Percentiles rank a stretch among this genome's conserved stretches.
Conservation (phyloP, 2,113 vertebrate species). For the Turnix velox region DNA sequence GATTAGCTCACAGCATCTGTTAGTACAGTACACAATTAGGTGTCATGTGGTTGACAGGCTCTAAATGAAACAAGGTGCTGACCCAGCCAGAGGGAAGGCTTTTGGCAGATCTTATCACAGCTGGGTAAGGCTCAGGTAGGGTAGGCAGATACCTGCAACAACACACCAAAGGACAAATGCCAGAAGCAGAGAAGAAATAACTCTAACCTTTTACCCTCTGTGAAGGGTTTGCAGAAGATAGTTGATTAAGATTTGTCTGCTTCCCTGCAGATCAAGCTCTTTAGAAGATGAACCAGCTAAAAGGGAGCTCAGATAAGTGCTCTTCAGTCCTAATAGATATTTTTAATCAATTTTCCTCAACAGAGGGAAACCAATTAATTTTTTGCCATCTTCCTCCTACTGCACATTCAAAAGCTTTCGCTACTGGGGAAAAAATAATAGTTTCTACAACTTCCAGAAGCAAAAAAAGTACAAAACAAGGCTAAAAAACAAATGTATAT, state of each 20-base stretch:
- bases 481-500: neutral
- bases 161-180: neutral
- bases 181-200: neutral
- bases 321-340: neutral
- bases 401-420: neutral
- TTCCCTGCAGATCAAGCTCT: neutral
- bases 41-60: neutral
- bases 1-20: neutral
- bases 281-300: neutral
- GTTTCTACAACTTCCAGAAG: neutral
- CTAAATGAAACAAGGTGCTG: neutral
- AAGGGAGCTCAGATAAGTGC: neutral
- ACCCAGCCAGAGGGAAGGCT: neutral
- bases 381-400: neutral
- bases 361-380: neutral
- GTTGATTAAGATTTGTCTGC: neutral
- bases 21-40: neutral
- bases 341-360: constrained; percentile 22
- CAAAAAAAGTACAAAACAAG: neutral
- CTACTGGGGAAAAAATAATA: neutral
- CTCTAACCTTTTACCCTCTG: neutral
- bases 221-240: neutral
- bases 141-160: neutral
- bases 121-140: neutral
- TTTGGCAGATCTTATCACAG: neutral